Base-by-base conservation (phyloP, 1,140 invertebrate species). In the Ceratina japonica region DNA sequence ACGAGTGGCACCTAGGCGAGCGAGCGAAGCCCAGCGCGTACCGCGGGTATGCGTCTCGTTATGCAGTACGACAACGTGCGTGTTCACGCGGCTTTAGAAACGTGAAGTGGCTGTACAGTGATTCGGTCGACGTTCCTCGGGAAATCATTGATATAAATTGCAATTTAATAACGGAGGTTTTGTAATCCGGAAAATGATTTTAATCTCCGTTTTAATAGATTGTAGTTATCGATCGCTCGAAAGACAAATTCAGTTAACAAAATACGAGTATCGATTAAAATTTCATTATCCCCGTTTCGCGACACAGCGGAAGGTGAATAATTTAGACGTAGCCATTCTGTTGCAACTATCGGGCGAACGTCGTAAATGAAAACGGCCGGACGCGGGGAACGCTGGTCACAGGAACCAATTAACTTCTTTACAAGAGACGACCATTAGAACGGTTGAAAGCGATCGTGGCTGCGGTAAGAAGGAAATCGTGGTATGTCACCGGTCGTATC, bases 381-480 rank as follows among this genome's bases (percentile, higher is more conserved):
- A 63, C 54, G 75, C 37, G 64, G 69, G 27, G 72, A 80, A 75
- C 70, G 74, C 77, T 71, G 69, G 72, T 81, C 81, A 22, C 78
- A 86, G 87, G 85, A 87, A 89, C 85, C 85, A 87, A 87, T 88
- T 88, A 89, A 86, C 85, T 87, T 87, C 80, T 87, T 83, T 87
- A 89, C 87, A 89, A 88, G 88, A 64, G 87, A 89, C 83, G 75
- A 83, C 86, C 86, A 89, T 89, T 59, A 52, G 59, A 77, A 80
- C 65, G 82, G 75, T 78, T 82, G 82, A 82, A 82, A 87, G 83
- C 75, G 75, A 73, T 71, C 75, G 69, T 66, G 56, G 64, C 58
- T 62, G 79, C 72, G n/a, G 56, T 59, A 22, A 44, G 66, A 73
- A 82, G 80, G 84, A 84, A 85, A 85, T 81, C 78, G 65, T 49